These are phyloP conservation scores for Spisula solida DNA, from an alignment of 2,888 invertebrate genomes.

Conservation along the genomic window DNA sequence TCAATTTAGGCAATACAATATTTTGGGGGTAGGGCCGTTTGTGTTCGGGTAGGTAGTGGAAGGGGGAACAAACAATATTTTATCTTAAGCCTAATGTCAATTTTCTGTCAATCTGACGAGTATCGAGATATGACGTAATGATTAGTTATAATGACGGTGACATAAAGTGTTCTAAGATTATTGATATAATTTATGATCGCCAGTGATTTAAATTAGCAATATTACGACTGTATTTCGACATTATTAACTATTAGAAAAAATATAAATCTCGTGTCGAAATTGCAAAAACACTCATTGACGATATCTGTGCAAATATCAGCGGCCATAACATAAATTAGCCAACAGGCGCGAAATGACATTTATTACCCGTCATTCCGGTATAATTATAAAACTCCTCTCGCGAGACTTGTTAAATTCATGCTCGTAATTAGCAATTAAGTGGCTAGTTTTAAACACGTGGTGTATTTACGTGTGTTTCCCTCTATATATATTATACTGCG, in stretches of 20 bases:
- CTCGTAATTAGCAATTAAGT: neutral
- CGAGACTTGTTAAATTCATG: neutral
- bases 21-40: too few relatives aligned
- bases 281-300: neutral
- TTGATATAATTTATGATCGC: neutral
- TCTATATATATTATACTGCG: neutral
- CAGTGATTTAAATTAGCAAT: conserved; percentile 15
- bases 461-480: neutral
- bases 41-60: too few relatives aligned
- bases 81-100: too few relatives aligned
- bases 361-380: conserved; percentile 43
- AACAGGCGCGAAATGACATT: conserved; percentile 35
- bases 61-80: too few relatives aligned
- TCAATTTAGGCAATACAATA: too few relatives aligned
- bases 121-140: neutral
- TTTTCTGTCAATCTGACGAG: neutral
- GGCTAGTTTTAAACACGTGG: neutral
- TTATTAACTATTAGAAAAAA: conserved; percentile 6
- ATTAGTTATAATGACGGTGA: neutral
- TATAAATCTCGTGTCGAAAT: neutral
- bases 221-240: neutral
- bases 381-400: neutral
- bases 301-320: conserved; percentile 30
- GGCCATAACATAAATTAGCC: conserved; percentile 36
- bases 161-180: neutral